Percentiles rank a stretch among this genome's conserved stretches.
Evolutionary conservation across 2,113 vertebrate genomes (phyloP).

Genomic region (Coracopsis vasa): DNA sequence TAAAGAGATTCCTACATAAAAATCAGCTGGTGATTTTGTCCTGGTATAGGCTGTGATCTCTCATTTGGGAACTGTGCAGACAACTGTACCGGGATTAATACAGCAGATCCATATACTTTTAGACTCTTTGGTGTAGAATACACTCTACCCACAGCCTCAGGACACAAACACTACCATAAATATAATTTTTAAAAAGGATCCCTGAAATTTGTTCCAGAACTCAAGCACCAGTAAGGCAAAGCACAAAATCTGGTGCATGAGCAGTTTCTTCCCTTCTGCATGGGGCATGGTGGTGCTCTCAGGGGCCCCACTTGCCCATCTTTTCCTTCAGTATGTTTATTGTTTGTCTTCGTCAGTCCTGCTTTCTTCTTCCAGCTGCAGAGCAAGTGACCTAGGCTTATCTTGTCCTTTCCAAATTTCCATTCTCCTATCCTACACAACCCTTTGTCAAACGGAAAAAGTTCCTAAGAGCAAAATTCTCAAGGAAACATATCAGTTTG

Average conservation of each 20-base stretch:
- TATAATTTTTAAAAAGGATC: not conserved
- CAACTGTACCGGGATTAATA: not conserved
- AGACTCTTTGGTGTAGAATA: not conserved
- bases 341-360: not conserved
- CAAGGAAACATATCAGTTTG: not conserved
- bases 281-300: not conserved
- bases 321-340: not conserved
- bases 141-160: not conserved
- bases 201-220: not conserved
- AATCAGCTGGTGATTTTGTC: not conserved
- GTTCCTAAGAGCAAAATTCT: not conserved
- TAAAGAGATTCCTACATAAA: not conserved
- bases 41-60: not conserved
- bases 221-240: not conserved
- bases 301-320: not conserved
- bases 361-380: not conserved
- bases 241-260: not conserved
- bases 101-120: not conserved
- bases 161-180: not conserved
- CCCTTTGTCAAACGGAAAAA: not conserved
- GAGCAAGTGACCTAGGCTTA: not conserved
- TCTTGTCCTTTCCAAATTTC: not conserved
- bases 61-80: not conserved
- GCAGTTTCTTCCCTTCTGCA: not conserved
- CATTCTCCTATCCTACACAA: not conserved